phyloP scores from a whole-genome alignment of 1,140 invertebrate genomes.

The Macrostomum lignano region DNA sequence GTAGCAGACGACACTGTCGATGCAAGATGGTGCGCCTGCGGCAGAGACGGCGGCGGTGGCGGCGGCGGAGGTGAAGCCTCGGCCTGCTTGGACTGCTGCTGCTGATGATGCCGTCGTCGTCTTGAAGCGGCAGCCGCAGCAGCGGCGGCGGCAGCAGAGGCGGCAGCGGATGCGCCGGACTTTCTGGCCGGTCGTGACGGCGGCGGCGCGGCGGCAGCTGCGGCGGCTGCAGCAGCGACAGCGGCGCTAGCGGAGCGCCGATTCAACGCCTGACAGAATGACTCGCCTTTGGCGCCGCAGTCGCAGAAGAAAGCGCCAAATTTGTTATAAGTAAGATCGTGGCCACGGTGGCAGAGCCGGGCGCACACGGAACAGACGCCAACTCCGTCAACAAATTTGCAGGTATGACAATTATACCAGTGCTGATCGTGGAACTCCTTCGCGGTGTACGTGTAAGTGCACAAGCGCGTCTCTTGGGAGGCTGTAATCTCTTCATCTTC shows the following conservation, averaged over 20 bases:
- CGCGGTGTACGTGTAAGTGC: slow-evolving; percentile 78
- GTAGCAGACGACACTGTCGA: too few relatives aligned
- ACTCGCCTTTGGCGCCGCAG: slow-evolving; percentile 77
- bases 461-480: too few relatives aligned
- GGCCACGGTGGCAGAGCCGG: slow-evolving; percentile 70
- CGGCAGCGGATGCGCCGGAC: too few relatives aligned
- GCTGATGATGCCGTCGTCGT: too few relatives aligned
- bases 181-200: too few relatives aligned
- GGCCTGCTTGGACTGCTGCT: too few relatives aligned
- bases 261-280: slow-evolving; percentile 35
- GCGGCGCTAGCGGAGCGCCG: slow-evolving; percentile 13
- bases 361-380: slow-evolving; percentile 90
- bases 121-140: too few relatives aligned
- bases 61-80: too few relatives aligned
- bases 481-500: too few relatives aligned
- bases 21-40: too few relatives aligned
- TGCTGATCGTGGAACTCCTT: slow-evolving; percentile 92
- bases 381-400: slow-evolving; percentile 84
- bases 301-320: slow-evolving; percentile 96
- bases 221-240: slow-evolving; percentile 17
- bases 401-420: slow-evolving; percentile 68
- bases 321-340: slow-evolving; percentile 87
- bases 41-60: too few relatives aligned
- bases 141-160: too few relatives aligned
- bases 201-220: slow-evolving; percentile 24